Evolutionary conservation across 2,888 invertebrate genomes (phyloP).

Genomic region (Rhogogaster chlorosoma): DNA sequence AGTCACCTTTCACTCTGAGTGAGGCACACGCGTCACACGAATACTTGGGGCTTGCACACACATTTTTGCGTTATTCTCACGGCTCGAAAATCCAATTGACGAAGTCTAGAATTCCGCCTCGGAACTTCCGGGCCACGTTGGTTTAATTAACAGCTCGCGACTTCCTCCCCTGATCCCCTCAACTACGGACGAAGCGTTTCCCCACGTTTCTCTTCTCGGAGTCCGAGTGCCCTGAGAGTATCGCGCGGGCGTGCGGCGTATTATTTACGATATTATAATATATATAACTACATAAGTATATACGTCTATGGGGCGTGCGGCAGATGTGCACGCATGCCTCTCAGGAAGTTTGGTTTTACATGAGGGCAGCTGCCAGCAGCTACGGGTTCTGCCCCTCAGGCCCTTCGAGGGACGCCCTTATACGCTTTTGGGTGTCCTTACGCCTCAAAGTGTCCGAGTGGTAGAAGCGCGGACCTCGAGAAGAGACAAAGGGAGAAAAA

Average conservation of each 20-base stretch:
- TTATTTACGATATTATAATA: conserved; percentile 3
- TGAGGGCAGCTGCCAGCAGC: conserved; percentile 64
- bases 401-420: conserved; percentile 32
- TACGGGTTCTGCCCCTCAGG: conserved; percentile 10
- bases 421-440: conserved; percentile 26
- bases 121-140: conserved; percentile 22
- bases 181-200: not conserved
- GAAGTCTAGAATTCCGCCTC: not conserved
- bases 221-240: not conserved
- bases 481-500: not conserved
- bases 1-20: conserved; percentile 39
- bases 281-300: conserved; percentile 20
- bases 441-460: conserved; percentile 15
- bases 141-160: conserved; percentile 21
- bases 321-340: conserved; percentile 72
- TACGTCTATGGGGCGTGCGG: conserved; percentile 50
- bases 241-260: conserved; percentile 26
- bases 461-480: not conserved
- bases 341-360: conserved; percentile 74
- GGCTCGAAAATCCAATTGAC: conserved; percentile 31
- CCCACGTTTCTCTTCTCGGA: not conserved
- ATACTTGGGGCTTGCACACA: conserved; percentile 1
- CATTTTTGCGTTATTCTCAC: conserved; percentile 34
- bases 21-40: not conserved
- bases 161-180: not conserved